A percentile compares a stretch with the other conserved stretches of the same genome.
Conservation (phyloP, 2,888 invertebrate genomes). For the Caenorhabditis sinica region DNA sequence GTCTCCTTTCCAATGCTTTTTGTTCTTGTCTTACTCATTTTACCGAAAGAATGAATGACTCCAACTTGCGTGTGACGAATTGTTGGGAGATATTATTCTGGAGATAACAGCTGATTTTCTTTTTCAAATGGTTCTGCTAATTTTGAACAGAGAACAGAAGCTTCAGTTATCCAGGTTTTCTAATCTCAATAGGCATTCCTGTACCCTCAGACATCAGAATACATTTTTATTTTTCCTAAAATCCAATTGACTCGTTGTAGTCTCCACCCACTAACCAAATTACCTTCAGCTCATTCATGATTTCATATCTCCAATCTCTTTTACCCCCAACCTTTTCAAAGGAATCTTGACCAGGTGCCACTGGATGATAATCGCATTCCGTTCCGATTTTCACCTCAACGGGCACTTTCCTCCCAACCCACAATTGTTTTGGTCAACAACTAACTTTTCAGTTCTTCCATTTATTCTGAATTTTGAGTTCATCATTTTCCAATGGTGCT, state of each 20-base stretch:
- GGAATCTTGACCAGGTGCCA: conserved; percentile 39
- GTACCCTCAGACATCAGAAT: conserved; percentile 15
- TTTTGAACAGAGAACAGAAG: conserved; percentile 7
- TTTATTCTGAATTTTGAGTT: not conserved
- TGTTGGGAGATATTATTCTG: conserved; percentile 8
- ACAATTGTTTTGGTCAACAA: conserved; percentile 53
- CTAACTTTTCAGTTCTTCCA: not conserved
- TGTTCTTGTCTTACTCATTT: conserved; percentile 20
- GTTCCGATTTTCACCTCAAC: conserved; percentile 50
- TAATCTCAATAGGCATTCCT: not conserved
- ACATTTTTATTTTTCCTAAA: not conserved
- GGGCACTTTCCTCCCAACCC: conserved; percentile 39
- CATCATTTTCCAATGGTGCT: not conserved
- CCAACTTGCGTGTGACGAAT: conserved; percentile 18
- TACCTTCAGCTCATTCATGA: conserved; percentile 21
- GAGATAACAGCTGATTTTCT: conserved; percentile 14
- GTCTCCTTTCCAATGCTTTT: not conserved
- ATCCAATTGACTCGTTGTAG: conserved; percentile 23
- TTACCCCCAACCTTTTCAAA: not conserved
- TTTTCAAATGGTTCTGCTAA: not conserved
- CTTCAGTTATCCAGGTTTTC: not conserved
- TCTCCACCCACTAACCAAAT: conserved; percentile 5
- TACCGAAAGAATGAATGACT: conserved; percentile 1
- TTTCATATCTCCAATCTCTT: conserved; percentile 15
- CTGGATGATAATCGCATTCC: conserved; percentile 46